phyloP scores from a whole-genome alignment of 2,113 vertebrate genomes.

The Myiagra hebetior region DNA sequence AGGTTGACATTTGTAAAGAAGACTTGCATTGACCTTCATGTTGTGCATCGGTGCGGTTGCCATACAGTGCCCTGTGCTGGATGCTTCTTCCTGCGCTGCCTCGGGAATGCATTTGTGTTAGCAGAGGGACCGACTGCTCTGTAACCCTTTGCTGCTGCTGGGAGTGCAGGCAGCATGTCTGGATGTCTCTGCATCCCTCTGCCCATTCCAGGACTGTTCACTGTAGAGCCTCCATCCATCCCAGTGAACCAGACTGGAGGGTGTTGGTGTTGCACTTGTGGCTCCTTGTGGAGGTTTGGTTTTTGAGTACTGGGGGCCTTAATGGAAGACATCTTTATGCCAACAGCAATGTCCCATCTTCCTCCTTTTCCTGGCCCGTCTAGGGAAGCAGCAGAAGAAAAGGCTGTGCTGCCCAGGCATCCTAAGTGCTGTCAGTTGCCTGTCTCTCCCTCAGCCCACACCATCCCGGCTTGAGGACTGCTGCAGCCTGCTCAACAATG shows the following conservation, averaged over 20 bases:
- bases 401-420: not conserved
- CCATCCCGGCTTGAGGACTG: not conserved
- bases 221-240: not conserved
- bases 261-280: not conserved
- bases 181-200: not conserved
- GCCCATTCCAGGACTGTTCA: not conserved
- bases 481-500: slow-evolving; percentile 22
- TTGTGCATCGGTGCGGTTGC: slow-evolving; percentile 52
- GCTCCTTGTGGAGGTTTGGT: not conserved
- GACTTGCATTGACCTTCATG: slow-evolving; percentile 60
- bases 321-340: not conserved
- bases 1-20: slow-evolving; percentile 67
- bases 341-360: accelerated
- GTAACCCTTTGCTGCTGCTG: slow-evolving; percentile 10
- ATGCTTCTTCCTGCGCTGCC: slow-evolving; percentile 8
- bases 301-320: not conserved
- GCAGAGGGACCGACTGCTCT: not conserved
- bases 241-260: not conserved
- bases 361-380: not conserved
- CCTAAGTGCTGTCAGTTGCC: not conserved
- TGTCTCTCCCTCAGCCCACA: not conserved
- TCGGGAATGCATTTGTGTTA: not conserved
- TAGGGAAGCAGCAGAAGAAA: not conserved
- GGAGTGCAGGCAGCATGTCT: not conserved
- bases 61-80: slow-evolving; percentile 12